These are phyloP conservation scores for Pygoscelis antarcticus DNA, from an alignment of 2,113 vertebrate species.

Conservation along the genomic window DNA sequence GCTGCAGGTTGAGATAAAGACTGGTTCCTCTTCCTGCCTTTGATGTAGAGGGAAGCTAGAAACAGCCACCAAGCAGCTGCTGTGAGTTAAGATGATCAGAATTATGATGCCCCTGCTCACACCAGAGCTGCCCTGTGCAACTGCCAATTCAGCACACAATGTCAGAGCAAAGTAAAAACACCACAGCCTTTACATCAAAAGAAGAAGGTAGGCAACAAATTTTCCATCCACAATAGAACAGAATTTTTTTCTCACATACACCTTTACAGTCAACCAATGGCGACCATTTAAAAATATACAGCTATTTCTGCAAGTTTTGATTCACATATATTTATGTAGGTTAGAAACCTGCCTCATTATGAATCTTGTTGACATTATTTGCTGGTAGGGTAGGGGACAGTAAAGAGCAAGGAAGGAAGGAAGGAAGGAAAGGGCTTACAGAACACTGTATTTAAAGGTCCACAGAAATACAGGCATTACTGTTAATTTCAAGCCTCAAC, in stretches of 20 bases:
- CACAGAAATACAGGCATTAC: conserved; percentile 26
- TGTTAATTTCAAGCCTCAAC: conserved; percentile 28
- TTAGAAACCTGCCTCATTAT: neutral
- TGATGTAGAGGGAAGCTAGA: neutral
- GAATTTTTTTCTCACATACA: neutral
- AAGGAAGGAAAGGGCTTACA: conserved; percentile 39
- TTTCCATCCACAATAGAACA: neutral
- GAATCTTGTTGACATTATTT: conserved; percentile 1
- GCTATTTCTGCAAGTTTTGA: neutral
- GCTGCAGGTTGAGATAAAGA: neutral
- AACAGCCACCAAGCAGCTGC: neutral
- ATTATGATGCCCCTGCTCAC: neutral
- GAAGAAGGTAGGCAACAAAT: neutral
- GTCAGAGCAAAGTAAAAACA: neutral
- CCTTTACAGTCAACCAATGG: neutral
- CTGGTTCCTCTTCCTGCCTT: neutral
- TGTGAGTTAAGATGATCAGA: neutral
- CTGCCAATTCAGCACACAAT: neutral
- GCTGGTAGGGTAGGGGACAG: neutral
- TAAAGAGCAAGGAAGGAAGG: conserved; percentile 11
- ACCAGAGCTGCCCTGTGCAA: neutral
- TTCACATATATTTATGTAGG: neutral
- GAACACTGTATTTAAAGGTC: conserved; percentile 51
- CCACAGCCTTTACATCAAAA: neutral
- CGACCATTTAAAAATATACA: neutral